Base-by-base conservation (phyloP, 1,140 invertebrate genomes). In the Maniola jurtina region DNA sequence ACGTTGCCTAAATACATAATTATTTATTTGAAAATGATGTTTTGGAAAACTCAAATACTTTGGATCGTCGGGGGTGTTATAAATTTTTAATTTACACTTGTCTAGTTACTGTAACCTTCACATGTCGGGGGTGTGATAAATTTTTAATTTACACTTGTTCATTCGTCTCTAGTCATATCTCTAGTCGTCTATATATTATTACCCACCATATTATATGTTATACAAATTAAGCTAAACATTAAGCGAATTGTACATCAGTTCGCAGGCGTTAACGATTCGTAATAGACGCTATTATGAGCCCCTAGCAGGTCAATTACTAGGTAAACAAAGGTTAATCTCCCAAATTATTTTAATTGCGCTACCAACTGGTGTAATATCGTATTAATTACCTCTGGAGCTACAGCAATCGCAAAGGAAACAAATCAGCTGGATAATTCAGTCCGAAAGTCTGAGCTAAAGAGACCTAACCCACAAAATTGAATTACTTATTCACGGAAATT, bases 401-500 rank as follows among this genome's bases (percentile, higher is more conserved):
- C 35, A 38, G 38, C 34, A 36, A 52, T 54, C 54, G 48, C 54
- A 45, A 33, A 42, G 54, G 62, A 55, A 65, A 61, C 48, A 70
- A 76, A 72, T 76, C 71, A 78, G 64, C 69, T 40, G 58, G 73
- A 79, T 71, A 72, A 77, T 77, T 45, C 13, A 45, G 42, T 11
- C 13, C 42, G 5, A 40, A 25, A 40, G 42, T 45, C 5, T 11
- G 5, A 11, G 42, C 42, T 13, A n/a, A 45, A 45, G 5, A 8
- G 9, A 45, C 42, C 42, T 45, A 45, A 45, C 10, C 5, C 42
- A 45, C 42, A 11, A n/a, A 45, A 11, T 13, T 2, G 9, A 6
- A 11, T 11, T 45, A 11, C n/a, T n/a, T n/a, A n/a, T n/a, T n/a
- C n/a, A n/a, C n/a, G n/a, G n/a, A n/a, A n/a, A n/a, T n/a, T n/a